Evolutionary conservation across 2,113 vertebrate genomes (phyloP).

Genomic region (Emydura subglobosa): DNA sequence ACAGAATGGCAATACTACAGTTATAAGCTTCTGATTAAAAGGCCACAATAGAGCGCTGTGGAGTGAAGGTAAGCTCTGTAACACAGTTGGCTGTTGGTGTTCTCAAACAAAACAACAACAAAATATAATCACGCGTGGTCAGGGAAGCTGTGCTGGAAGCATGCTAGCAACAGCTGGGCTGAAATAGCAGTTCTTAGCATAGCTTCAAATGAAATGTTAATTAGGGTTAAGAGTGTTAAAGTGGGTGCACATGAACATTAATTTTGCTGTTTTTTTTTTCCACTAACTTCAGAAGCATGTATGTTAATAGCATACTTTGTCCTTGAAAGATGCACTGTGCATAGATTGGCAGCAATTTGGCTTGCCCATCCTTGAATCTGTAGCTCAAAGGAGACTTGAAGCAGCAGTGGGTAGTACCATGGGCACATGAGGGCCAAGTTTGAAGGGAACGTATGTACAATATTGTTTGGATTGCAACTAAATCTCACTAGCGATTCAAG

Average conservation of each 20-base stretch:
- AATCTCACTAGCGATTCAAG: neutral
- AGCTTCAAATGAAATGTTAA: neutral
- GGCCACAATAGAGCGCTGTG: neutral
- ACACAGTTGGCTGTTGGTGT: rapidly evolving
- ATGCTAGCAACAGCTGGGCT: neutral
- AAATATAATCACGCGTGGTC: rapidly evolving
- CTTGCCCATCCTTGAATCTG: neutral
- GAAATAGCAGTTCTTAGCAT: neutral
- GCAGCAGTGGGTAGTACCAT: neutral
- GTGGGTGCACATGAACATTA: neutral
- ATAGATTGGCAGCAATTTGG: too few relatives aligned
- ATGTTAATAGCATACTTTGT: neutral
- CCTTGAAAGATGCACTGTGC: neutral
- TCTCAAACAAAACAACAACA: neutral
- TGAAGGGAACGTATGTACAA: neutral
- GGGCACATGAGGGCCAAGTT: neutral
- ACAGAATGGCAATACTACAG: neutral
- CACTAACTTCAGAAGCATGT: neutral
- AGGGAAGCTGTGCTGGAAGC: neutral
- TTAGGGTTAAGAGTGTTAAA: neutral
- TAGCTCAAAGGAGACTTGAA: neutral
- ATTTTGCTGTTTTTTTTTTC: neutral
- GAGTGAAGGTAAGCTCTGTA: neutral
- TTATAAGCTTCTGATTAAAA: neutral
- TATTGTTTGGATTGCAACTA: neutral